Evolutionary conservation across 2,797 vertebrate genomes (phyloP).

Genomic region (Bradypodion ventrale): DNA sequence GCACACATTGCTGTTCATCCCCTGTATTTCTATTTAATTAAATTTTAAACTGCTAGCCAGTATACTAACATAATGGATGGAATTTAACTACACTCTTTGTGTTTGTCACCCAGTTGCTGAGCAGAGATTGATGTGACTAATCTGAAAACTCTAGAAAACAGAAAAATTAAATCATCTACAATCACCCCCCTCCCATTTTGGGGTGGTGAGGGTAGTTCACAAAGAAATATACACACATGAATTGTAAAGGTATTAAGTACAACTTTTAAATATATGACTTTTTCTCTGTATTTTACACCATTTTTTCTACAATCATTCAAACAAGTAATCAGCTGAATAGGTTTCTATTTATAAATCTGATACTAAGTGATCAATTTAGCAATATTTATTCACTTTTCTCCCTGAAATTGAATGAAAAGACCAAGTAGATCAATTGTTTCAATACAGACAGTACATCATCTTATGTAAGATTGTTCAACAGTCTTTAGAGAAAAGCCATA

Average conservation of each 20-base stretch:
- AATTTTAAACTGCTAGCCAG: no score
- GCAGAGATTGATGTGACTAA: constrained; percentile 18
- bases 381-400: constrained; percentile 9
- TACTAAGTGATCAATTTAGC: neutral
- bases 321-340: neutral
- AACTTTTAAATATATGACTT: neutral
- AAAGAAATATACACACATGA: neutral
- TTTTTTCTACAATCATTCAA: constrained; percentile 24
- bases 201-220: neutral
- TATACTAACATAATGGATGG: constrained; percentile 57
- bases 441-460: constrained; percentile 8
- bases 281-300: neutral
- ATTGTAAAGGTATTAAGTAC: neutral
- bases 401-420: neutral
- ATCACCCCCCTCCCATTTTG: neutral
- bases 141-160: constrained; percentile 17
- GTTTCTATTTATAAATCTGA: constrained; percentile 21
- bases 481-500: neutral
- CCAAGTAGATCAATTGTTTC: constrained; percentile 14
- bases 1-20: no score
- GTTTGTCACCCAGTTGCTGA: constrained; percentile 44
- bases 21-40: no score
- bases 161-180: constrained; percentile 24
- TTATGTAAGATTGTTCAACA: neutral
- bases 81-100: constrained; percentile 38